These are phyloP conservation scores for Venusia cambrica DNA, from an alignment of 2,888 invertebrate species.

Conservation along the genomic window DNA sequence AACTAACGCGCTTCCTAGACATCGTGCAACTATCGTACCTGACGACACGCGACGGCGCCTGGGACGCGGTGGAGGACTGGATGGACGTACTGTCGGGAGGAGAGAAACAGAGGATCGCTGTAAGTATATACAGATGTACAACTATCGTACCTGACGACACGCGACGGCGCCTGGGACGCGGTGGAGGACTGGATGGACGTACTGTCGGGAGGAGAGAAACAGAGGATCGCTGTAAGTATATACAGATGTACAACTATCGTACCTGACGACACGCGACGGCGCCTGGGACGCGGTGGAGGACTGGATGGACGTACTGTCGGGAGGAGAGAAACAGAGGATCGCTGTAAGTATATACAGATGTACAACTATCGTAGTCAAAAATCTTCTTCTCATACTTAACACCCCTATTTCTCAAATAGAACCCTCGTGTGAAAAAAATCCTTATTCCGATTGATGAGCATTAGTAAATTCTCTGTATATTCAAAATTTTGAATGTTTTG, in stretches of 20 bases:
- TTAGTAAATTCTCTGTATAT: no score
- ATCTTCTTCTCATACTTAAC: no score
- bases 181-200: slow-evolving; percentile 99
- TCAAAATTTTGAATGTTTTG: no score
- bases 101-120: slow-evolving; percentile 98
- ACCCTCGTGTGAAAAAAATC: no score
- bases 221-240: slow-evolving; percentile 93
- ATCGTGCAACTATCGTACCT: slow-evolving; percentile 93
- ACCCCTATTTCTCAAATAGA: no score
- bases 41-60: slow-evolving; percentile 90
- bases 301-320: slow-evolving; percentile 99
- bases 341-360: slow-evolving; percentile 93
- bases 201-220: slow-evolving; percentile 98
- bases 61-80: slow-evolving; percentile 98
- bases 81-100: slow-evolving; percentile 99
- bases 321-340: slow-evolving; percentile 98
- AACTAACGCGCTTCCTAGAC: slow-evolving; percentile 88
- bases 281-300: slow-evolving; percentile 96
- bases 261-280: slow-evolving; percentile 91
- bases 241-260: slow-evolving; percentile 93
- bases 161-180: slow-evolving; percentile 94
- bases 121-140: slow-evolving; percentile 93
- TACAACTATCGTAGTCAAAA: slow-evolving; percentile 93
- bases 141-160: slow-evolving; percentile 88
- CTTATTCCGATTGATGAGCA: no score